Evolutionary conservation across 2,113 vertebrate genomes (phyloP), one percentile per base, ranked within the genome.

Genomic region (Irena cyanogastra): DNA sequence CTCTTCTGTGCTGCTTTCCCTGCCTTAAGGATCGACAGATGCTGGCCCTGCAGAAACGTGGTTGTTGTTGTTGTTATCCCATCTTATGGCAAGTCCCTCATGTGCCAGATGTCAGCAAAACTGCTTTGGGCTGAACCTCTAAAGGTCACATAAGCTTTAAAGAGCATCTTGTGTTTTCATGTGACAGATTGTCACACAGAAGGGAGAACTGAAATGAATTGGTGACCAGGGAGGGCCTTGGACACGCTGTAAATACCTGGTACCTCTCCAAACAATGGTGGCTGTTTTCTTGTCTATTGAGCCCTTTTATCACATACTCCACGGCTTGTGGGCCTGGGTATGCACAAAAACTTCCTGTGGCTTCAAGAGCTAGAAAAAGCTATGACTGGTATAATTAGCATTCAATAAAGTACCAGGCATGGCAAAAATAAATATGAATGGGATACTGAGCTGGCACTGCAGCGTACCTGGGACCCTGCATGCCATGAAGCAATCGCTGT

Each of bases 61-160:
- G 79, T 70, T 79, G 47, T 94, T 82, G 45, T 95, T 80, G 52
- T 76, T 77, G 74, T 82, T 91, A 79, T 74, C 77, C 24, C 63
- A 42, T 76, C 59, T 84, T 37, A 81, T 13, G 70, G 92, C 82
- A 85, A 83, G 70, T 85, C 47, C 70, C 75, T 79, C 9, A 9
- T 72, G 57, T 69, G 47, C 86, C 94, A 94, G 88, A 90, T 87
- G 92, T 83, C 92, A 90, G 70, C 66, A 93, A 88, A 94, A 90
- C 86, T 80, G 92, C 86, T 91, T 61, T 91, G 88, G 87, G 92
- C 70, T 85, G 77, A 95, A 84, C 61, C 75, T 93, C 61, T 82
- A 91, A 91, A 97, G 90, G 94, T 95, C 90, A 80, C 31, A 7
- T 50, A 65, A 85, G 59, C 85, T 93, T 63, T 92, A 74, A 83